These are phyloP conservation scores for Octodon degus DNA, from an alignment of 2,113 vertebrate species.

Conservation along the genomic window DNA sequence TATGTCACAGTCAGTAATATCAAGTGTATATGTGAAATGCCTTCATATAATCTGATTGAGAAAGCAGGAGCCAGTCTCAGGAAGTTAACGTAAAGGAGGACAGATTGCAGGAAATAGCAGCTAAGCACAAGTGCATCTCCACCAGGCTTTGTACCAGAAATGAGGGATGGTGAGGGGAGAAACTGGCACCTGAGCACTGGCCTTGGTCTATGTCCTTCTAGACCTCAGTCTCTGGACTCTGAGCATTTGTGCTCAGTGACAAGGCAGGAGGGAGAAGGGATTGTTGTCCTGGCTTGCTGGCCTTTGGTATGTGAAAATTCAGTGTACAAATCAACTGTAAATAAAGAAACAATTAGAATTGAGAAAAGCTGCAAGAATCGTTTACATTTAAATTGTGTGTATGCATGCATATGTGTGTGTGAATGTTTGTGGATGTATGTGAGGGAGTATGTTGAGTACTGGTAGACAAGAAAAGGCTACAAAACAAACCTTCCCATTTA, in stretches of 20 bases:
- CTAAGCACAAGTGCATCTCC: accelerated
- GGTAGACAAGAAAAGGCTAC: background rate
- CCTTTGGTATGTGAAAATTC: background rate
- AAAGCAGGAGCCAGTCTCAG: background rate
- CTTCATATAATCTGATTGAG: background rate
- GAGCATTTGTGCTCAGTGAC: too few species aligned
- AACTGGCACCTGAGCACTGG: too few species aligned
- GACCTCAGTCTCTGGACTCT: background rate
- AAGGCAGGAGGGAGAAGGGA: accelerated
- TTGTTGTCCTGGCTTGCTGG: accelerated
- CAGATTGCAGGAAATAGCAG: accelerated
- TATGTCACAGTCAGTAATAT: background rate
- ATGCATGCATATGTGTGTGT: background rate
- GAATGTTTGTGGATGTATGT: too few species aligned
- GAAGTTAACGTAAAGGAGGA: background rate
- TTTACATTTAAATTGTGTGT: background rate
- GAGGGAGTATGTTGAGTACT: too few species aligned
- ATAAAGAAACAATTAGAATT: background rate
- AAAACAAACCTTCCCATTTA: background rate
- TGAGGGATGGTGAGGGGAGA: accelerated
- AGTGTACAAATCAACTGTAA: background rate
- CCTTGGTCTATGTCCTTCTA: accelerated
- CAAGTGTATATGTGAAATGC: background rate
- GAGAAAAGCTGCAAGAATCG: background rate
- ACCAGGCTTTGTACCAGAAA: accelerated